Evolutionary conservation across 1,140 invertebrate species (phyloP).

Genomic region (Lepidurus packardi): DNA sequence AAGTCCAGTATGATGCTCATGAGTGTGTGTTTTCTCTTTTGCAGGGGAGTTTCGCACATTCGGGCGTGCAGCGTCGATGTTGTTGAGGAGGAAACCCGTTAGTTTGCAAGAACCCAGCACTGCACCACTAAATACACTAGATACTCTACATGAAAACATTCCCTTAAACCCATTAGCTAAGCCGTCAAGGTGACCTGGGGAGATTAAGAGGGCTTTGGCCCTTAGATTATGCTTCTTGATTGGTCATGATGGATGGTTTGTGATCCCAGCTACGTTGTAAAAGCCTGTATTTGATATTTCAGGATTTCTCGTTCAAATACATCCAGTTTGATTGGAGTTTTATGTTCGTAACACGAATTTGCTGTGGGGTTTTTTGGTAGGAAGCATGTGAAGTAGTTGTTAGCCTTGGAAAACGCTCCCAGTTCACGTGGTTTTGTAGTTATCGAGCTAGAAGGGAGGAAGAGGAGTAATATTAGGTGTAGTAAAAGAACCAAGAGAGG

Average conservation of each 20-base stretch:
- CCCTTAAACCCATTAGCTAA: not conserved
- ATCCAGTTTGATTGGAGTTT: not conserved
- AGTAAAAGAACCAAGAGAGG: not conserved
- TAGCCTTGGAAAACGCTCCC: not conserved
- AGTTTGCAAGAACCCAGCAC: not conserved
- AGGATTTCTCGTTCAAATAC: not conserved
- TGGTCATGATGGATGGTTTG: too few relatives aligned
- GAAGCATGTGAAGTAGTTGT: not conserved
- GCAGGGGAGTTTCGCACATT: slow-evolving; percentile 11
- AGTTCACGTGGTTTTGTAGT: not conserved
- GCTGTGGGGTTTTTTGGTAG: not conserved
- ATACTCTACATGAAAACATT: not conserved
- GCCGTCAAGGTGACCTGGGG: not conserved
- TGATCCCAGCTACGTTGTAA: not conserved
- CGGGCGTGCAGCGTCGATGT: not conserved
- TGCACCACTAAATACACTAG: not conserved
- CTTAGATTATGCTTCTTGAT: not conserved
- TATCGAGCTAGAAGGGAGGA: not conserved
- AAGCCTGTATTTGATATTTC: not conserved
- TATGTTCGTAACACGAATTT: not conserved
- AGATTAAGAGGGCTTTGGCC: slow-evolving; percentile 9
- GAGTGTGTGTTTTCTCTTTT: not conserved
- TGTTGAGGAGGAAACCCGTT: not conserved
- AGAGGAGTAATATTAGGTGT: not conserved
- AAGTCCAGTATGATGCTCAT: not conserved